A percentile compares a stretch with the other conserved stretches of the same genome.
phyloP scores from a whole-genome alignment of 2,797 vertebrate genomes.

The Ispidina picta region DNA sequence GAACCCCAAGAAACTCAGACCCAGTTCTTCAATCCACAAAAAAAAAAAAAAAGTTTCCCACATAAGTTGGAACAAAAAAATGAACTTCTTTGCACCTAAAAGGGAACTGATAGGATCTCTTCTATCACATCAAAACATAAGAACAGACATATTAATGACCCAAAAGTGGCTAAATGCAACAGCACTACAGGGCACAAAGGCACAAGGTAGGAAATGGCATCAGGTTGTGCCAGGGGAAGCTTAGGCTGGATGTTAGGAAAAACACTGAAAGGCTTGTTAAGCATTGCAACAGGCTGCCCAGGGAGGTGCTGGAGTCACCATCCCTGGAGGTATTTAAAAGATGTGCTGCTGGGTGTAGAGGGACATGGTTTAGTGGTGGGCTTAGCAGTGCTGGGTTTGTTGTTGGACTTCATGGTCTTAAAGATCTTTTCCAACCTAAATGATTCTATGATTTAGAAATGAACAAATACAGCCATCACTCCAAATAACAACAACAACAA shows the following conservation, averaged over 20 bases:
- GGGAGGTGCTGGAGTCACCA: too few relatives aligned
- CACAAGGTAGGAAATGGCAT: neutral
- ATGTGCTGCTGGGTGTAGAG: too few relatives aligned
- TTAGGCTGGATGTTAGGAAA: too few relatives aligned
- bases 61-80: neutral
- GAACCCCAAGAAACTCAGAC: neutral
- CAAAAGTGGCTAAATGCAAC: neutral
- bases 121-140: neutral
- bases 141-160: neutral
- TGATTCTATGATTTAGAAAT: neutral
- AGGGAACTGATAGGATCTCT: neutral
- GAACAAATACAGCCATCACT: neutral
- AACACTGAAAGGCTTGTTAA: too few relatives aligned
- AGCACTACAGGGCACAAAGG: neutral
- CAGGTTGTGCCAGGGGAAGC: too few relatives aligned
- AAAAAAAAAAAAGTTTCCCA: neutral
- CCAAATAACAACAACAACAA: neutral
- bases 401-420: too few relatives aligned
- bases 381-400: too few relatives aligned
- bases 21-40: neutral
- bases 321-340: too few relatives aligned
- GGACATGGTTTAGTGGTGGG: too few relatives aligned
- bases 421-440: too few relatives aligned
- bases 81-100: neutral
- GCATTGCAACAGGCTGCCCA: too few relatives aligned